Evolutionary conservation across 2,888 invertebrate species (phyloP), one percentile per base, ranked within the genome.

Genomic region (Scotopteryx bipunctaria): DNA sequence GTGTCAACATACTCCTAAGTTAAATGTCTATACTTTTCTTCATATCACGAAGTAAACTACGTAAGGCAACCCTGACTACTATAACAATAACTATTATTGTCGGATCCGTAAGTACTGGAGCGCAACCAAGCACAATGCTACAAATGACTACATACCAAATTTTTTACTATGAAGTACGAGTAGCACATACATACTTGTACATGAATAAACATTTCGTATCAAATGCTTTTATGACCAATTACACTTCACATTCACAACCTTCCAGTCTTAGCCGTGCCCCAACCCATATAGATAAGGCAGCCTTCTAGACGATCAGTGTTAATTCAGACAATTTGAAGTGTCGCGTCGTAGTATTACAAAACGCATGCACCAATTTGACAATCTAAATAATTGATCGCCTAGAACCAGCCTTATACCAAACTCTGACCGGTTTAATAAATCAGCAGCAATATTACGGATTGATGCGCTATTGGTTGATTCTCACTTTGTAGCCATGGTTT

Each of bases 21-120:
- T 46, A 42, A 29, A 44, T 52, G 45, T 46, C 17, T 41, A 46
- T 46, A 46, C 40, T 35, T 52, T 46, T 50, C 27, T 51, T 52
- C 56, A 66, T 57, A 54, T 62, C 44, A 61, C 51, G 61, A 59
- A 65, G 55, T 68, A 53, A 58, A 61, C 64, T 64, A 69, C 62
- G 43, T 71, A 74, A 72, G 72, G 72, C 72, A 71, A 69, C 60
- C 57, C 60, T 67, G 74, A 64, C 59, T 64, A 68, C 55, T 51
- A 43, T 63, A 62, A 59, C 55, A 60, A 65, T 45, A 58, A 4
- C 27, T 40, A 32, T n/a, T n/a, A n/a, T 31, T 16, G 21, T 48
- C 48, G 41, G 23, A 27, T 41, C 21, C 2, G 19, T 33, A 38
- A 44, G 47, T 40, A 13, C 11, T 40, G 48, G 44, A 48, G 54